Evolutionary conservation across 2,888 invertebrate species (phyloP), one percentile per base, ranked within the genome.

Genomic region (Phyto melanocephala): DNA sequence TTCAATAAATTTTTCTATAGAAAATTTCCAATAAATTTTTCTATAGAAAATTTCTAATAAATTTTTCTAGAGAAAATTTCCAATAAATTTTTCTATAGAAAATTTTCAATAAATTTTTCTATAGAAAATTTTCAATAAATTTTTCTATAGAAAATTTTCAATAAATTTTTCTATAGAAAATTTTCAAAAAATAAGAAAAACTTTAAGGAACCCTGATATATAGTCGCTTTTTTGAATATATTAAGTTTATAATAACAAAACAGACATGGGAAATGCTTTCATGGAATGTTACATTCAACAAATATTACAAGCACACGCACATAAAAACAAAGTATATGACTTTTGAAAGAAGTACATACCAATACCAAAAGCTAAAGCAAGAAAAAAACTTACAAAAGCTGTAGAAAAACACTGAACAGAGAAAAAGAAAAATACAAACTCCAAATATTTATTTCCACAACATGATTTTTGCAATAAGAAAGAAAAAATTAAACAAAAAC

Each of bases 191-290:
- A 24, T 15, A 15, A 40, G 11, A 37, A 13, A 28, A 54, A 60
- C 28, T 22, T 24, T 15, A 10, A 5, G 37, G 17, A 47, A 63
- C 37, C 45, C 33, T 45, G 20, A 63, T n/a, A 15, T 37, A 60
- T 45, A 58, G 17, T 71, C 52, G 70, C 65, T 78, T 67, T 70
- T 47, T 47, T 71, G 72, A 65, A 78, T 75, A 65, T 75, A 28
- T 81, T 78, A 79, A 71, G 52, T 71, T 67, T 75, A 82, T 79
- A 76, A 79, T 76, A 82, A 79, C 60, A 82, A 70, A 79, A 68
- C 76, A 76, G 79, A 87, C 88, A 88, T 88, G 88, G 88, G 88
- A 88, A 88, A 86, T 88, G 88, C 88, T 86, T 87, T 85, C 86
- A 86, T 85, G 88, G 88, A 88, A 88, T 88, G 86, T 84, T 86